A percentile compares a stretch with the other conserved stretches of the same genome.
Conservation (phyloP, 2,888 invertebrate genomes). For the Ethmia dodecea region DNA sequence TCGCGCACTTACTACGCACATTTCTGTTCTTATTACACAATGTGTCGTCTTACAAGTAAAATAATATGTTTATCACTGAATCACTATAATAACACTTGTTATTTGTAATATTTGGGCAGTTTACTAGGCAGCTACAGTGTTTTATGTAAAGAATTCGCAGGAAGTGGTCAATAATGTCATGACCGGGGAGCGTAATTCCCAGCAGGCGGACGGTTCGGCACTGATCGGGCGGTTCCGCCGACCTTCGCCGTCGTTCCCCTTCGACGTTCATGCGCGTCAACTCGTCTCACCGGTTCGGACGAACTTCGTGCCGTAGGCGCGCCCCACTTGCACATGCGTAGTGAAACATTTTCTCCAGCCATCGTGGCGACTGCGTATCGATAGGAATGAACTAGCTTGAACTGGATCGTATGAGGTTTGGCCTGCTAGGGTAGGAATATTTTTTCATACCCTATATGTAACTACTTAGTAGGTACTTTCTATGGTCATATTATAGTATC, state of each 20-base stretch:
- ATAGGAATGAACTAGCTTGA: no score
- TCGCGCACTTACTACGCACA: slow-evolving; percentile 38
- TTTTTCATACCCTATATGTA: no score
- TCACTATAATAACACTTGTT: slow-evolving; percentile 41
- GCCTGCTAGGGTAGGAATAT: no score
- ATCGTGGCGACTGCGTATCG: no score
- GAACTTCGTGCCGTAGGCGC: slow-evolving; percentile 35
- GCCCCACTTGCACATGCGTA: slow-evolving; percentile 53
- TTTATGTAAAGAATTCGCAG: slow-evolving; percentile 43
- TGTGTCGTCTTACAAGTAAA: slow-evolving; percentile 25
- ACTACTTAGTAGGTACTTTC: no score
- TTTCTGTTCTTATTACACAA: slow-evolving; percentile 36
- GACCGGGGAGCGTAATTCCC: slow-evolving; percentile 54
- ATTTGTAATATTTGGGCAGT: slow-evolving; percentile 36
- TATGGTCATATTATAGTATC: no score
- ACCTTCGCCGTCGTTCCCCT: slow-evolving; percentile 28
- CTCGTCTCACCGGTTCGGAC: slow-evolving; percentile 21
- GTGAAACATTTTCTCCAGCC: no score
- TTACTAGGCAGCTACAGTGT: slow-evolving; percentile 38
- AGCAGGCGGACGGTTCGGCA: slow-evolving; percentile 52
- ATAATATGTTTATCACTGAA: slow-evolving; percentile 36
- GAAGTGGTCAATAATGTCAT: slow-evolving; percentile 64
- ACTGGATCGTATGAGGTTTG: no score
- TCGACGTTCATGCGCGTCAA: slow-evolving; percentile 12
- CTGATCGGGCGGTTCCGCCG: slow-evolving; percentile 58